A percentile compares a stretch with the other conserved stretches of the same genome.
Conservation (phyloP, 2,113 vertebrate genomes). For the Pleuronectes platessa region DNA sequence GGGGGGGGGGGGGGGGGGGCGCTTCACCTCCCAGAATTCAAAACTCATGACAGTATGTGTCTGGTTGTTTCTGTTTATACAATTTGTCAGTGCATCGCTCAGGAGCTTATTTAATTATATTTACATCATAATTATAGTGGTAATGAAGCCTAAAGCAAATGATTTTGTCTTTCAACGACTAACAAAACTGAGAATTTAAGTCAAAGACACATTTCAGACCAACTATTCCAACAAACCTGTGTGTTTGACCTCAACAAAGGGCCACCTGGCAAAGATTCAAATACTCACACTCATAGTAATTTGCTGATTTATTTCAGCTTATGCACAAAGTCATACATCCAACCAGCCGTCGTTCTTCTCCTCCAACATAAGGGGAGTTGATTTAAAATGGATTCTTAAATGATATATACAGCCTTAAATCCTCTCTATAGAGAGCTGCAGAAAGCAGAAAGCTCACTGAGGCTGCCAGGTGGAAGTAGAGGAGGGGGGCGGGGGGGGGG, state of each 20-base stretch:
- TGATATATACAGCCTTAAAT: conserved; percentile 70
- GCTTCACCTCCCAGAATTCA: too few species aligned
- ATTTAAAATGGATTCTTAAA: conserved; percentile 72
- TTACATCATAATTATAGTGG: background rate
- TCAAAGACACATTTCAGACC: background rate
- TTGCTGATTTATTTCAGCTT: conserved; percentile 36
- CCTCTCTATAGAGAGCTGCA: conserved; percentile 32
- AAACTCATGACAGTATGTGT: too few species aligned
- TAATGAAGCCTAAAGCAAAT: background rate
- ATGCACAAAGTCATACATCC: conserved; percentile 35
- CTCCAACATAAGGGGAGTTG: conserved; percentile 54
- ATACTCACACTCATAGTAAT: conserved; percentile 1
- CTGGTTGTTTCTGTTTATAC: background rate
- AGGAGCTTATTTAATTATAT: background rate
- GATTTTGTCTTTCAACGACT: background rate
- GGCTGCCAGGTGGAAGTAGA: conserved; percentile 53
- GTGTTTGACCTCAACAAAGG: background rate
- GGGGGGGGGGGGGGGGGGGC: background rate
- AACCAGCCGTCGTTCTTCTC: conserved; percentile 36
- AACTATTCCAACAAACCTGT: background rate
- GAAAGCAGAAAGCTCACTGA: conserved; percentile 38
- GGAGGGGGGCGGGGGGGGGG: background rate
- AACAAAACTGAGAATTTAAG: too few species aligned
- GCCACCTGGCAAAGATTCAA: conserved; percentile 33
- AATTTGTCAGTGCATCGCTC: background rate